Evolutionary conservation across 1,140 invertebrate species (phyloP), one percentile per base, ranked within the genome.

Genomic region (Brachionus sp.): DNA sequence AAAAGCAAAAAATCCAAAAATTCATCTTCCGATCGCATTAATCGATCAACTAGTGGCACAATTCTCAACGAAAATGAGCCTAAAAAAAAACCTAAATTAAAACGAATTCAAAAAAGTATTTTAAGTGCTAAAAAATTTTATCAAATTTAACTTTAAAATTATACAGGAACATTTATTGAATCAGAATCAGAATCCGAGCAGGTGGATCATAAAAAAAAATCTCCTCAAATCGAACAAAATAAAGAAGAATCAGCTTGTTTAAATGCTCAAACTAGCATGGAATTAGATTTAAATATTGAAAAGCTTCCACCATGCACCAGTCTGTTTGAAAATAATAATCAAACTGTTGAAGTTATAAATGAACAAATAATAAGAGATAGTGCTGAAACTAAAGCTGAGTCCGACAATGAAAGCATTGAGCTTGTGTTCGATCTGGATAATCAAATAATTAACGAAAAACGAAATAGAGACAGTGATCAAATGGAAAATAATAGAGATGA

Each of bases 1-100:
- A 66, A 80, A 62, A 80, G n/a, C 4, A 62, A 80, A 80, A 80
- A 66, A 78, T 25, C 19, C 33, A 50, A 80, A 80, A 66, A 33
- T 9, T 29, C 13, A 39, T 29, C 53, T 25, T 37, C 37, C 5
- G 37, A 44, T 3, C 19, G 13, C 25, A 29, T 44, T n/a, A 44
- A 29, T 12, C 12, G 9, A 46, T 46, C 37, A 13, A 25, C 2
- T 2, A 44, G 33, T 73, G 13, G 37, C 25, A 44, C 16, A 25
- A 46, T 23, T 25, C 29, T 68, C 12, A 46, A 75, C 12, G 66
- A 70, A 3, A 25, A 7, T 6, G 66, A 70, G 5, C 42, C 39
- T 3, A 75, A 50, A 13, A 75, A 46, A 50, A 75, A 75, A 46
- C 9, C 25, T 10, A 75, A 75, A 75, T 29, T 75, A 50, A 75